Evolutionary conservation across 2,113 vertebrate genomes (phyloP).

Genomic region (Lophotis ruficrista): DNA sequence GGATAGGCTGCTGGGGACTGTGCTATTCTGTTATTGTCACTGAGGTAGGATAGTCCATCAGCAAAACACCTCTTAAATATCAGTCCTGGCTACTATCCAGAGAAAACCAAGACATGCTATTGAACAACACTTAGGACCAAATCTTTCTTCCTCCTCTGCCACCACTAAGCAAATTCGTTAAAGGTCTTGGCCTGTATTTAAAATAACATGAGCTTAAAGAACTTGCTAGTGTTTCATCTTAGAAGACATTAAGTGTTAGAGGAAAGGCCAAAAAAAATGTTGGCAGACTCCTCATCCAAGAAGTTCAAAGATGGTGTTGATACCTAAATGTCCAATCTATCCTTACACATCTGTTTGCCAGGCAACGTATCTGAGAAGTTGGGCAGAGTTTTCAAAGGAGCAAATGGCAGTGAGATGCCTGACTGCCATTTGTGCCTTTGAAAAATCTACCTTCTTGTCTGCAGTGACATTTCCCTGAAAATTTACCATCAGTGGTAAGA

Average conservation of each 20-base stretch:
- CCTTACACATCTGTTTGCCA: constrained; percentile 52
- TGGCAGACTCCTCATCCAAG: constrained; percentile 54
- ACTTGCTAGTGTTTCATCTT: constrained; percentile 73
- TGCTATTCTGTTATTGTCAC: constrained; percentile 71
- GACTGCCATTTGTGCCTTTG: constrained; percentile 35
- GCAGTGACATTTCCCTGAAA: neutral
- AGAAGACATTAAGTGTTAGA: constrained; percentile 60
- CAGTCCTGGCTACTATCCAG: constrained; percentile 75
- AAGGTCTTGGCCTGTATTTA: constrained; percentile 77
- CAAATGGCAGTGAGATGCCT: neutral
- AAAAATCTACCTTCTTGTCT: constrained; percentile 49
- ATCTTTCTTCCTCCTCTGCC: constrained; percentile 76
- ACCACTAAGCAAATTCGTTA: constrained; percentile 75
- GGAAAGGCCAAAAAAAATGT: constrained; percentile 64
- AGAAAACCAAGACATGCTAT: constrained; percentile 75
- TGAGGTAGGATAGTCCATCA: constrained; percentile 72
- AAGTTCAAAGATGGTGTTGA: constrained; percentile 74
- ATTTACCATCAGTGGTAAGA: constrained; percentile 12
- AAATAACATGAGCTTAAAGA: constrained; percentile 78
- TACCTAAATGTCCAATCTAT: constrained; percentile 40
- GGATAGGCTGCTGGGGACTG: constrained; percentile 63
- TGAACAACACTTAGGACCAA: constrained; percentile 76
- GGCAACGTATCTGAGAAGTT: neutral
- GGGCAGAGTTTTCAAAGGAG: constrained; percentile 44
- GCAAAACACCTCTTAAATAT: constrained; percentile 80